These are phyloP conservation scores for Chloebia gouldiae DNA, from an alignment of 2,113 vertebrate genomes.

Conservation along the genomic window DNA sequence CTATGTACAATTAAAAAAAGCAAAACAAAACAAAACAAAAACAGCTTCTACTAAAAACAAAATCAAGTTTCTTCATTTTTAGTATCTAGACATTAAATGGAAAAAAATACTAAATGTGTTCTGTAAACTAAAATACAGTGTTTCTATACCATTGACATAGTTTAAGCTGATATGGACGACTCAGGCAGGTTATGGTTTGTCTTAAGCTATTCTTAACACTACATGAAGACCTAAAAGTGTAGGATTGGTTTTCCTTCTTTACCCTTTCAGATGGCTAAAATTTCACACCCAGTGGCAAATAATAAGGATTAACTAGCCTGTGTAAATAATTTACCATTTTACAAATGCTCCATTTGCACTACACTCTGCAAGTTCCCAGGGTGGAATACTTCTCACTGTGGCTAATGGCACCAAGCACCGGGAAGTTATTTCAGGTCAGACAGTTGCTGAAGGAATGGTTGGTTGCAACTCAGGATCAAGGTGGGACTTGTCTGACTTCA, in stretches of 20 bases:
- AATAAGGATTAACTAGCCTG: not conserved
- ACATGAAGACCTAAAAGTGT: slow-evolving; percentile 36
- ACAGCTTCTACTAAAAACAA: slow-evolving; percentile 66
- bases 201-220: slow-evolving; percentile 62
- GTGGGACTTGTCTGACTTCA: not conserved
- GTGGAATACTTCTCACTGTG: not conserved
- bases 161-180: slow-evolving; percentile 54
- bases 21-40: not conserved
- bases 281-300: slow-evolving; percentile 32
- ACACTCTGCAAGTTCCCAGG: not conserved
- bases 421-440: not conserved
- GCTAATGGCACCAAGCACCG: not conserved
- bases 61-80: slow-evolving; percentile 81
- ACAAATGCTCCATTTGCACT: not conserved
- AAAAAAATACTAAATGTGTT: slow-evolving; percentile 72
- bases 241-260: slow-evolving; percentile 24
- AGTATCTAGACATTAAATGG: slow-evolving; percentile 77
- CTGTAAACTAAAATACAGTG: slow-evolving; percentile 80
- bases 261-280: slow-evolving; percentile 7
- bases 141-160: slow-evolving; percentile 75
- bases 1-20: slow-evolving; percentile 69
- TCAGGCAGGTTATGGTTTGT: slow-evolving; percentile 54
- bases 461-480: not conserved
- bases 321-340: not conserved
- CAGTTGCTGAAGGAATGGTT: not conserved